Evolutionary conservation across 2,888 invertebrate species (phyloP), one percentile per base, ranked within the genome.

Genomic region (Drosophila subsilvestris): DNA sequence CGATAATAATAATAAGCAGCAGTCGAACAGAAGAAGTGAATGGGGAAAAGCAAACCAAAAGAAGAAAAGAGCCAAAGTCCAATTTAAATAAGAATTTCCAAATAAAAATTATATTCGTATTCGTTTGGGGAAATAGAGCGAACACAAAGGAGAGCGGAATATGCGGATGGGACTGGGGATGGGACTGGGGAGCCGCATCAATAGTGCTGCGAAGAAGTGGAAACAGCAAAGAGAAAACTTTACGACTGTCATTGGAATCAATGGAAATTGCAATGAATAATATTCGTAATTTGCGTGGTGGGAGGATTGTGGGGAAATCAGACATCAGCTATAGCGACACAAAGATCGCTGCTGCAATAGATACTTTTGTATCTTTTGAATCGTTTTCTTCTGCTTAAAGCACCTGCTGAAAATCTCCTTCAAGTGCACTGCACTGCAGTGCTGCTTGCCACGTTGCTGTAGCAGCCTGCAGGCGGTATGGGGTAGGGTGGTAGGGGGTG

Each of bases 31-130:
- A 68, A 63, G 57, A 74, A 79, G 72, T 78, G 72, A 75, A 82
- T 66, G 69, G 48, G 48, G 72, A 69, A 55, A 42, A 48, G 56
- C 60, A 22, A 59, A 60, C 58, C 29, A 9, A 44, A 69, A 54
- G 42, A 32, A 22, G 37, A 25, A 63, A 53, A 69, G 53, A 51
- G 49, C 20, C 37, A 37, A 60, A 69, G 72, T 66, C 53, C 74
- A 78, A 80, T 80, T 73, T 75, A 60, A 80, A 76, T 84, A 74
- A 65, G 80, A 68, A 56, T 61, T 67, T 63, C 25, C 66, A 49
- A 56, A 68, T 68, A 66, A 43, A 37, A 37, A 37, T 37, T 5
- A 37, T 25, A 48, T 51, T 48, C n/a, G 22, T 6, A 29, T 14
- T 50, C 53, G 67, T 20, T 6, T 55, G 55, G 54, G 58, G 56